Conservation (phyloP, 2,888 invertebrate species). For the Sycophila texana region DNA sequence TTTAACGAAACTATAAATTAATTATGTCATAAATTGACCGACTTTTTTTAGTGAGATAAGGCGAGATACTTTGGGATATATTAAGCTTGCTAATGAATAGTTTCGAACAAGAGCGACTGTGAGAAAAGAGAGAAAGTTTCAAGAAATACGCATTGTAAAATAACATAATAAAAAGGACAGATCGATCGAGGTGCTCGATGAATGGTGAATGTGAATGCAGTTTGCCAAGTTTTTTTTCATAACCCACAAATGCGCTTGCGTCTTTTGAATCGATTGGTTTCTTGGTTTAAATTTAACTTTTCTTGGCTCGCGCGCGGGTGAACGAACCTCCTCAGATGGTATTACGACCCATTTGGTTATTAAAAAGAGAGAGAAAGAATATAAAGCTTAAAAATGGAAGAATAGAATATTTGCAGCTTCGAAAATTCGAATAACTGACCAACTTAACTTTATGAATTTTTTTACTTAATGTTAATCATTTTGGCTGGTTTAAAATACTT, state of each 20-base stretch:
- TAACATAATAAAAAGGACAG: neutral
- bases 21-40: no score
- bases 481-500: no score
- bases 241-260: constrained; percentile 26
- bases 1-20: no score
- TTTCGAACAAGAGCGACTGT: constrained; percentile 28
- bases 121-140: neutral
- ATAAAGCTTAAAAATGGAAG: neutral
- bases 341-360: neutral
- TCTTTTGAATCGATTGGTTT: constrained; percentile 23
- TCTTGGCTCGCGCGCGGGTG: constrained; percentile 8
- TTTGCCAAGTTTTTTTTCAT: no score
- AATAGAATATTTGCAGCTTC: neutral
- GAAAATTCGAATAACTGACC: neutral
- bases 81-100: constrained; percentile 46
- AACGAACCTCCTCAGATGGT: constrained; percentile 9
- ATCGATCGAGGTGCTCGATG: no score
- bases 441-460: constrained; percentile 20
- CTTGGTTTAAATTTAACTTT: constrained; percentile 27
- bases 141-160: neutral
- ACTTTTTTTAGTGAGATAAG: neutral
- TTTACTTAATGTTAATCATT: constrained; percentile 8
- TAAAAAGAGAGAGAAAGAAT: neutral
- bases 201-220: no score
- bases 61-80: constrained; percentile 37